A percentile compares a stretch with the other conserved stretches of the same genome.
Conservation (phyloP, 1,140 invertebrate genomes). For the Euura saliciscinereae region DNA sequence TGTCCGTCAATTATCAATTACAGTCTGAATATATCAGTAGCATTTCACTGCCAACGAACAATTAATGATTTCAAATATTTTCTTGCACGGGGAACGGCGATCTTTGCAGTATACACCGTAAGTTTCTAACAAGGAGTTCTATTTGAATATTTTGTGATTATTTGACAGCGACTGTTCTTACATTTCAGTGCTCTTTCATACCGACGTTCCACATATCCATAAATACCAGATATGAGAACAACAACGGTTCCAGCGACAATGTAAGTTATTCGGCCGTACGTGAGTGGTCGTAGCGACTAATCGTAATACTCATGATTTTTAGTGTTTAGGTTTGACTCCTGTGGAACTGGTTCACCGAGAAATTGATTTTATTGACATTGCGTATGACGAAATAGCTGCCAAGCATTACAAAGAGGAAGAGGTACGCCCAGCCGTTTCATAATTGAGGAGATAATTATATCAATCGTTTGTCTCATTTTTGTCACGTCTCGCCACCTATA, state of each 20-base stretch:
- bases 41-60: constrained; percentile 15
- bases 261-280: constrained; percentile 63
- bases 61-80: constrained; percentile 26
- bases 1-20: constrained; percentile 11
- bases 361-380: constrained; percentile 87
- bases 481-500: too few relatives aligned
- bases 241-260: constrained; percentile 88
- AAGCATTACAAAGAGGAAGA: constrained; percentile 92
- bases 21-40: constrained; percentile 16
- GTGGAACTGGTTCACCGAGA: constrained; percentile 75
- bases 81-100: constrained; percentile 38
- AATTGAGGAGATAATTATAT: not conserved
- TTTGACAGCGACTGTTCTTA: constrained; percentile 29
- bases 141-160: constrained; percentile 20
- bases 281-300: constrained; percentile 16
- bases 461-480: not conserved
- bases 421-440: constrained; percentile 40
- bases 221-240: constrained; percentile 89
- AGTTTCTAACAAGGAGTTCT: constrained; percentile 48
- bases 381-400: constrained; percentile 81
- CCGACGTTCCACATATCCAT: constrained; percentile 88
- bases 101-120: constrained; percentile 67
- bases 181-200: constrained; percentile 88
- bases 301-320: constrained; percentile 38
- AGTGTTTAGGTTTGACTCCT: constrained; percentile 79